A percentile compares a stretch with the other conserved stretches of the same genome.
Evolutionary conservation across 1,140 invertebrate genomes (phyloP).

Genomic region (Drosophila funebris): DNA sequence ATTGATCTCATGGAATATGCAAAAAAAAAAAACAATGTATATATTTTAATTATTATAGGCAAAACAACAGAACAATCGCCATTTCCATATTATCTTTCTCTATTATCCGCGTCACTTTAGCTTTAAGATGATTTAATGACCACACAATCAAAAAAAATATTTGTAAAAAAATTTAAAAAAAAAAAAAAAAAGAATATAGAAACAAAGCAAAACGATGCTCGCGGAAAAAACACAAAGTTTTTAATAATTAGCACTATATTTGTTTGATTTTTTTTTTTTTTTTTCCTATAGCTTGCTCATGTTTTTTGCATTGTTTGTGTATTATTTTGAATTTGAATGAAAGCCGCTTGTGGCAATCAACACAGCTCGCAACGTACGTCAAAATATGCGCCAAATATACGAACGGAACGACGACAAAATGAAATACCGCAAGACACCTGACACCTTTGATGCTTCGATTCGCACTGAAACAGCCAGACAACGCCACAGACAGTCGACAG

Average conservation of each 20-base stretch:
- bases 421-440: slow-evolving; percentile 46
- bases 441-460: slow-evolving; percentile 64
- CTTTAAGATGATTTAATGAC: slow-evolving; percentile 63
- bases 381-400: slow-evolving; percentile 51
- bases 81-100: neutral
- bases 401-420: slow-evolving; percentile 16
- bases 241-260: slow-evolving; percentile 55
- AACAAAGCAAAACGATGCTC: slow-evolving; percentile 37
- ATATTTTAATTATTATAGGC: slow-evolving; percentile 10
- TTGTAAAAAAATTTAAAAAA: slow-evolving; percentile 44
- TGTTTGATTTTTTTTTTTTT: slow-evolving; percentile 31
- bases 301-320: slow-evolving; percentile 11
- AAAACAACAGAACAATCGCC: slow-evolving; percentile 11
- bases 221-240: neutral
- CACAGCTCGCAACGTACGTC: slow-evolving; percentile 44
- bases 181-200: slow-evolving; percentile 44
- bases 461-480: slow-evolving; percentile 63
- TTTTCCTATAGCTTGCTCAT: slow-evolving; percentile 1
- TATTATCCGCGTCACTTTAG: slow-evolving; percentile 35
- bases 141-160: slow-evolving; percentile 54
- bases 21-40: neutral
- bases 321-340: slow-evolving; percentile 11
- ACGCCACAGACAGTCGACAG: slow-evolving; percentile 50
- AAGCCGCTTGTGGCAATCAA: slow-evolving; percentile 21
- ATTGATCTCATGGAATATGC: slow-evolving; percentile 15